Evolutionary conservation across 2,888 invertebrate species (phyloP), one percentile per base, ranked within the genome.

Genomic region (Ophion ellenae): DNA sequence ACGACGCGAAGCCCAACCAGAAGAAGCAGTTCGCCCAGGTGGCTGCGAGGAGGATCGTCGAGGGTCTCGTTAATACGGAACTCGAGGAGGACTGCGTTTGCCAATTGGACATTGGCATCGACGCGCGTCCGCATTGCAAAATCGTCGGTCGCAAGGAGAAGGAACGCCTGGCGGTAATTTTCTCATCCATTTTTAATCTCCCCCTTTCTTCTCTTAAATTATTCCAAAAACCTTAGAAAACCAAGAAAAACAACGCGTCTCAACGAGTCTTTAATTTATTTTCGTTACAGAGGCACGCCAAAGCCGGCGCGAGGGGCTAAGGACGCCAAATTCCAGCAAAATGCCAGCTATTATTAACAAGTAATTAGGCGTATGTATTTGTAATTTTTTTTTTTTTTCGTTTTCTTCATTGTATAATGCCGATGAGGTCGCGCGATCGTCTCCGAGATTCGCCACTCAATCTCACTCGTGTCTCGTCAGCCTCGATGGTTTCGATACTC

Each of bases 21-120:
- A 96, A 95, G 94, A 96, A 96, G 92, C 95, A 96, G 93, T 96
- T 95, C 94, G 88, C 96, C 40, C 95, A 95, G 90, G 94, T 96
- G 6, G 90, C 91, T 3, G 92, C 94, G 1, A 91, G 91, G 82
- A 92, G 92, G 85, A 90, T 94, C 73, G 92, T 90, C 47, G 93
- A 93, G 36, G 91, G 91, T 57, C 89, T 94, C 32, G 88, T 89
- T n/a, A 89, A 89, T 17, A 66, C 89, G 20, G 93, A 94, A 87
- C 57, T 93, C 14, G 89, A 93, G 40, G 89, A 94, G 81, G 94
- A 94, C 87, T 94, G 94, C 88, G 87, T 85, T 61, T 94, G 94
- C 89, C 84, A 91, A 74, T 89, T 91, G 63, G 53, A 89, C 53
- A 79, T 87, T 63, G 93, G 93, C 32, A 32, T 92, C 9, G 83